Conservation (phyloP, 2,888 invertebrate genomes). For the Pinctada fucata region DNA sequence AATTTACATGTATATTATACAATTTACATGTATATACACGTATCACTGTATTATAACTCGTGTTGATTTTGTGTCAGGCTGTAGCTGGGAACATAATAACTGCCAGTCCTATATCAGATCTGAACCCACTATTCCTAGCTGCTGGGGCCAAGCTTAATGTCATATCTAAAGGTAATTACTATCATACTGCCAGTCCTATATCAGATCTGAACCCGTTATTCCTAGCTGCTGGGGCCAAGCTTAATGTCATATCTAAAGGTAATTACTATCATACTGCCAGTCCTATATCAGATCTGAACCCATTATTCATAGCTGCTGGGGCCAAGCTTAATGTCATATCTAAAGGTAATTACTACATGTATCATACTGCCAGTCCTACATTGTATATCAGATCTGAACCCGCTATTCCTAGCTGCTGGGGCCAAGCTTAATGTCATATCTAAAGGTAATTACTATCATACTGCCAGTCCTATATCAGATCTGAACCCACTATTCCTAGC, state of each 20-base stretch:
- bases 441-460: constrained; percentile 75
- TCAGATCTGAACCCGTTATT: no score
- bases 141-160: constrained; percentile 76
- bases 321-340: constrained; percentile 60
- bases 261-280: constrained; percentile 83
- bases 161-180: constrained; percentile 59
- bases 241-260: no score
- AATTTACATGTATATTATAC: no score
- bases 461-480: constrained; percentile 97
- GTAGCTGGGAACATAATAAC: constrained; percentile 96
- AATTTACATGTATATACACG: no score
- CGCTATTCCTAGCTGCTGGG: constrained; percentile 89
- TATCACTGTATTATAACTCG: no score
- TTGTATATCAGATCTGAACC: constrained; percentile 97
- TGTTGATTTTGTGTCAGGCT: constrained; percentile 78
- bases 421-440: constrained; percentile 60
- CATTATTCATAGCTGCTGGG: constrained; percentile 89
- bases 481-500: constrained; percentile 94
- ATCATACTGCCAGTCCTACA: constrained; percentile 90
- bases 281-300: constrained; percentile 98
- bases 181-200: no score
- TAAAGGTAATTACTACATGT: constrained; percentile 57
- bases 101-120: constrained; percentile 96
- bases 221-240: no score
- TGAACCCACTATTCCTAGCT: constrained; percentile 94